phyloP scores from a whole-genome alignment of 64 coral and sea anemone species.

The Hydrozoanthus tunicans region DNA sequence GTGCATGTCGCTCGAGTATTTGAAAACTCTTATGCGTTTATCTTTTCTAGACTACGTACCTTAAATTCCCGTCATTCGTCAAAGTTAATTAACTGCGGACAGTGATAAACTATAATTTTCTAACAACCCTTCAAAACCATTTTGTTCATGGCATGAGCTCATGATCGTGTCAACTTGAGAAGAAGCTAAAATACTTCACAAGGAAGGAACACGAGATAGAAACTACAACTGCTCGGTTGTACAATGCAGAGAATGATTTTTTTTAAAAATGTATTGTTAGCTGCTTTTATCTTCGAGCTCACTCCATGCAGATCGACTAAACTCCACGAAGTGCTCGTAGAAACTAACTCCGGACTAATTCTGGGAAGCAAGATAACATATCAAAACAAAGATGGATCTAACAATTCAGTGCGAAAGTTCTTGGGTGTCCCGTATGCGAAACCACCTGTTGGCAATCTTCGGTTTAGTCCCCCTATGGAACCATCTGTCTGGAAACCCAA shows the following conservation, averaged over 20 bases:
- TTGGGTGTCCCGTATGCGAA: slow-evolving; percentile 23
- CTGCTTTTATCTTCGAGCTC: not conserved
- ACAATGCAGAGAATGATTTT: not conserved
- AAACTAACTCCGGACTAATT: slow-evolving; percentile 3
- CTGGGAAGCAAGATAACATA: slow-evolving; percentile 14
- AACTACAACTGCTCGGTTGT: not conserved
- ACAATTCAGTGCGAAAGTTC: slow-evolving; percentile 9
- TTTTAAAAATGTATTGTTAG: not conserved
- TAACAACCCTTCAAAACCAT: not conserved
- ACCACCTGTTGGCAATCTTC: not conserved
- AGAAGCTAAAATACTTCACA: not conserved
- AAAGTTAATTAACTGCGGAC: slow-evolving; percentile 6
- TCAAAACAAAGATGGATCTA: not conserved
- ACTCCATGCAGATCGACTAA: not conserved
- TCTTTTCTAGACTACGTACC: not conserved
- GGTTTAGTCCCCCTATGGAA: not conserved
- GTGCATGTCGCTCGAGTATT: not conserved
- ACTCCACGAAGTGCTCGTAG: not conserved
- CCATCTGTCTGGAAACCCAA: slow-evolving; percentile 3
- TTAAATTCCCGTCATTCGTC: slow-evolving; percentile 44
- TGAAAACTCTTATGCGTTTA: slow-evolving; percentile 18
- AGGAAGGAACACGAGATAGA: no score
- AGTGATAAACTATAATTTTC: not conserved
- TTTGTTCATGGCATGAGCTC: slow-evolving; percentile 6
- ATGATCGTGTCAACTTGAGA: not conserved